Evolutionary conservation across 2,797 vertebrate genomes (phyloP).

Genomic region (Buceros bicornis): DNA sequence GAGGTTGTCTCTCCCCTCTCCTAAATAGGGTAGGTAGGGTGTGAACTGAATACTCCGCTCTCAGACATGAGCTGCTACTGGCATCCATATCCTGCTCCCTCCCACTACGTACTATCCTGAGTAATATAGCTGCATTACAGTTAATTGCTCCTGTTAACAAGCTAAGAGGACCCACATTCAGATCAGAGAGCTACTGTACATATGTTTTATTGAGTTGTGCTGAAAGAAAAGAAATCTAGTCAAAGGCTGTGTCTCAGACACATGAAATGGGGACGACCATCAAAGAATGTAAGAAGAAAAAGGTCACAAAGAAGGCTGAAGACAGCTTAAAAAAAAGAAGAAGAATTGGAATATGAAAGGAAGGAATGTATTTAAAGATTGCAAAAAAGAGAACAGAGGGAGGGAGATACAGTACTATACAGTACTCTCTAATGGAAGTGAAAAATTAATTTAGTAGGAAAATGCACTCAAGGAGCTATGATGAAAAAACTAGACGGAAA

Average conservation of each 20-base stretch:
- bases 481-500: neutral
- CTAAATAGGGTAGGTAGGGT: neutral
- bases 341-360: neutral
- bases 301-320: neutral
- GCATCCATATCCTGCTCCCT: neutral
- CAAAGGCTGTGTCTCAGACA: neutral
- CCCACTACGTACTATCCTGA: accelerated
- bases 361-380: neutral
- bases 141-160: neutral
- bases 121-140: neutral
- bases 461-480: neutral
- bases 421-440: neutral
- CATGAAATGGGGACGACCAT: neutral
- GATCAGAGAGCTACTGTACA: neutral
- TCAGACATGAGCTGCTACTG: neutral
- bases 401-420: neutral
- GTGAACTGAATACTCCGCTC: neutral
- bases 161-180: neutral
- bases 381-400: neutral
- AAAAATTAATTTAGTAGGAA: constrained; percentile 41
- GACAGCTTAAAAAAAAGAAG: neutral
- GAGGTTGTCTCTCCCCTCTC: neutral
- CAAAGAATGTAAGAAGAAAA: neutral
- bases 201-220: neutral
- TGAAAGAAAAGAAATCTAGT: neutral